Percentiles rank a stretch among this genome's conserved stretches.
Conservation (phyloP, 2,888 invertebrate genomes). For the Caenorhabditis becei region DNA sequence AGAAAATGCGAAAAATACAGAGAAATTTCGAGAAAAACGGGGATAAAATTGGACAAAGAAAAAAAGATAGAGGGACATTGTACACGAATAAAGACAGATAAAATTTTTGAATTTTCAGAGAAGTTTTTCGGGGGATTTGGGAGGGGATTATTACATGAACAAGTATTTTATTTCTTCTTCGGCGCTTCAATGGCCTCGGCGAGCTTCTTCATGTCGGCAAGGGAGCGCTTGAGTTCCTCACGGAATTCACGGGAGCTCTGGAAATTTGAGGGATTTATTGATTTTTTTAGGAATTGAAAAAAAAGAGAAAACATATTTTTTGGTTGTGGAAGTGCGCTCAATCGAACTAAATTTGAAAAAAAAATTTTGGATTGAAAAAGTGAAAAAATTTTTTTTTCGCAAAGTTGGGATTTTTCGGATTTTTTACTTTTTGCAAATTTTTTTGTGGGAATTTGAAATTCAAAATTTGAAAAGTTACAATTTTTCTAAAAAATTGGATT, state of each 20-base stretch:
- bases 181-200: conserved; percentile 50
- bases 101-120: conserved; percentile 11
- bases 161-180: conserved; percentile 27
- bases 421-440: too few relatives aligned
- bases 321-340: too few relatives aligned
- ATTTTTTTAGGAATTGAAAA: not conserved
- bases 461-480: too few relatives aligned
- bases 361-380: too few relatives aligned
- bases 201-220: conserved; percentile 78
- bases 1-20: not conserved
- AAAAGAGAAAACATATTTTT: too few relatives aligned
- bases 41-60: not conserved
- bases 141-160: conserved; percentile 17
- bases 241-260: conserved; percentile 81
- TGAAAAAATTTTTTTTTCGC: too few relatives aligned
- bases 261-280: conserved; percentile 53
- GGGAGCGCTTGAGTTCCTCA: conserved; percentile 74
- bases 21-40: conserved; percentile 1
- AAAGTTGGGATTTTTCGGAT: not conserved
- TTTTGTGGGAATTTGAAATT: too few relatives aligned
- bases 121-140: conserved; percentile 4
- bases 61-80: conserved; percentile 8
- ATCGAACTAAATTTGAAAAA: not conserved
- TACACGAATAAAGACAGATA: conserved; percentile 25
- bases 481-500: too few relatives aligned